These are phyloP conservation scores for Psittacus erithacus DNA, from an alignment of 2,113 vertebrate species.

Conservation along the genomic window DNA sequence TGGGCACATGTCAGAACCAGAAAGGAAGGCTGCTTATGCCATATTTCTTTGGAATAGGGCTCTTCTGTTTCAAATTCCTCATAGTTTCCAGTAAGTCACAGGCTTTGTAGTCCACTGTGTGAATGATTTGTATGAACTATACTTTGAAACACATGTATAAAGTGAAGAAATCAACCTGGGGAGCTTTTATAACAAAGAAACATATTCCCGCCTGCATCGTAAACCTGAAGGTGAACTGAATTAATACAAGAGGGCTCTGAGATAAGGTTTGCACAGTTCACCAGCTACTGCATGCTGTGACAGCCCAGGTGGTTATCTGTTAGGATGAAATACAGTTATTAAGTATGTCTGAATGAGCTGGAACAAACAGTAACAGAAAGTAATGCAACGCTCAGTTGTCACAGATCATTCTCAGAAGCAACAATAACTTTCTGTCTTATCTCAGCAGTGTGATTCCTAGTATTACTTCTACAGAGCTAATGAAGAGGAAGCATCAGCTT, in stretches of 20 bases:
- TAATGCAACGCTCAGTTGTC: background rate
- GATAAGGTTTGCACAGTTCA: background rate
- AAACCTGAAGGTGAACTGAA: background rate
- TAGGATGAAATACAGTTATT: background rate
- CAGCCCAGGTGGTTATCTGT: background rate
- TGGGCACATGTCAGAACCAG: background rate
- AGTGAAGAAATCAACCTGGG: background rate
- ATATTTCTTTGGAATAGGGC: background rate
- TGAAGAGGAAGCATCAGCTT: background rate
- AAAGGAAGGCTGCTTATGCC: background rate
- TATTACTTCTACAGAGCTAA: background rate
- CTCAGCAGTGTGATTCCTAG: background rate
- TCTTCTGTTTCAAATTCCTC: background rate
- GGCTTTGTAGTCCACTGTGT: background rate
- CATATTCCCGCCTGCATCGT: background rate
- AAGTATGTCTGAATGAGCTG: background rate
- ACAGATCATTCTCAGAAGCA: background rate
- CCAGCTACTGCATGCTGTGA: background rate
- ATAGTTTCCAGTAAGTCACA: background rate
- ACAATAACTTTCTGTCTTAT: background rate
- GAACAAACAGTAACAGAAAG: background rate
- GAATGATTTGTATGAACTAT: background rate
- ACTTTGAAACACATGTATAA: background rate
- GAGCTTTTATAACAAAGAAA: background rate
- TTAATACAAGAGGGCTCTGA: background rate